Evolutionary conservation across 2,797 vertebrate species (phyloP).

Genomic region (Artibeus lituratus): DNA sequence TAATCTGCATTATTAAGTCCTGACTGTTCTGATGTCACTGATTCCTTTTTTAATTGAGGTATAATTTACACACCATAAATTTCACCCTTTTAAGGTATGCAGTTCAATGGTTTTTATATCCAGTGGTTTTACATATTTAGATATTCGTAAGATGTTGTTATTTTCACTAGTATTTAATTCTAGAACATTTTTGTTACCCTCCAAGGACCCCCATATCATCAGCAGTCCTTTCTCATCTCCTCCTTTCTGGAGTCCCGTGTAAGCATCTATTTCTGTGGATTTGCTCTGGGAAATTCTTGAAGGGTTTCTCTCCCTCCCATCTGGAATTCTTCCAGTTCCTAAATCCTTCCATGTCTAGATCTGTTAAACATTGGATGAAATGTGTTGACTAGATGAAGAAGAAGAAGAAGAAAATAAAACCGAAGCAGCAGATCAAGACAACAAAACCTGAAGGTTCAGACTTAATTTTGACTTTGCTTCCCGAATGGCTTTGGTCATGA

Average conservation of each 20-base stretch:
- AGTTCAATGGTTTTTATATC: neutral
- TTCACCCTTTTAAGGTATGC: neutral
- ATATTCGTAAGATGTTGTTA: neutral
- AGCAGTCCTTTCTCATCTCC: no score
- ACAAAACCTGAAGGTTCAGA: neutral
- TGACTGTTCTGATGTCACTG: neutral
- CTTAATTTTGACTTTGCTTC: neutral
- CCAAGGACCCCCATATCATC: rapidly evolving
- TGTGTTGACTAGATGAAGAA: neutral
- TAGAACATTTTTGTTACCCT: neutral
- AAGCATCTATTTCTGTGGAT: neutral
- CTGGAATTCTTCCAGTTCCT: neutral
- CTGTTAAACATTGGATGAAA: neutral
- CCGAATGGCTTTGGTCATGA: neutral
- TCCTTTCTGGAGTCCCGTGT: no score
- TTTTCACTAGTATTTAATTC: neutral
- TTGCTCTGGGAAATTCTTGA: neutral
- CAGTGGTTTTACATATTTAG: neutral
- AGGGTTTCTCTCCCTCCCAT: neutral
- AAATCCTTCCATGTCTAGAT: neutral
- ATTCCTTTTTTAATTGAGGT: neutral
- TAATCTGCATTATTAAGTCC: neutral
- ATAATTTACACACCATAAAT: neutral
- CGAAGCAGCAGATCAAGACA: neutral
- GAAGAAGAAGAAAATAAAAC: neutral